A percentile compares a stretch with the other conserved stretches of the same genome.
These are phyloP conservation scores for Plebejus melissa DNA, from an alignment of 2,888 invertebrate species.

Conservation along the genomic window DNA sequence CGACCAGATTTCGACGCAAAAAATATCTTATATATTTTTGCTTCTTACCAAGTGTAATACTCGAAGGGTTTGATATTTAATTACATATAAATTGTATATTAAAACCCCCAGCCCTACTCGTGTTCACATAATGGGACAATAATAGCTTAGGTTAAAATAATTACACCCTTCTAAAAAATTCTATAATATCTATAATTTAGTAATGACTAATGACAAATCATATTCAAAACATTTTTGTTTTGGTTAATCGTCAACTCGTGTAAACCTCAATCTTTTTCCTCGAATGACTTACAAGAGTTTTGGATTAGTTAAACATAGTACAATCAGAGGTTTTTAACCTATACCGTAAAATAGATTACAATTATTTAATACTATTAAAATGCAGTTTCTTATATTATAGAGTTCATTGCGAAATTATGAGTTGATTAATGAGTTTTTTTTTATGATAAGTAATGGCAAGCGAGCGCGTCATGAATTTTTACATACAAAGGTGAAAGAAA, in stretches of 20 bases:
- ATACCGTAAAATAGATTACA: too few relatives aligned
- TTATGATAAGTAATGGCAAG: too few relatives aligned
- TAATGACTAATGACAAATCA: not conserved
- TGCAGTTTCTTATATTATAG: too few relatives aligned
- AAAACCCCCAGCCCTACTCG: not conserved
- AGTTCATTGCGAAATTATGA: too few relatives aligned
- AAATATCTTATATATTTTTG: not conserved
- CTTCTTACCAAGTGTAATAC: not conserved
- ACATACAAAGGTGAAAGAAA: too few relatives aligned
- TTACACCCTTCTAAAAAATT: slow-evolving; percentile 3
- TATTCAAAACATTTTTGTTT: not conserved
- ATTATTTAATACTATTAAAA: too few relatives aligned
- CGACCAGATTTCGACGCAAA: not conserved
- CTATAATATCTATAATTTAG: not conserved
- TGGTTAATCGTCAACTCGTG: not conserved
- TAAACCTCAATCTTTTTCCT: not conserved
- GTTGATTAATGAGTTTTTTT: too few relatives aligned
- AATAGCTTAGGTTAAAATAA: slow-evolving; percentile 8
- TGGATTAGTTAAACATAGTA: not conserved
- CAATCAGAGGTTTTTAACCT: not conserved
- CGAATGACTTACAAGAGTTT: not conserved
- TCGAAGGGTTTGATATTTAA: not conserved
- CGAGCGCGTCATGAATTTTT: too few relatives aligned
- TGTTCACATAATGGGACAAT: not conserved
- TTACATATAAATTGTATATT: not conserved